Evolutionary conservation across 1,140 invertebrate genomes (phyloP), one percentile per base, ranked within the genome.

Genomic region (Chironomus striatipennis): DNA sequence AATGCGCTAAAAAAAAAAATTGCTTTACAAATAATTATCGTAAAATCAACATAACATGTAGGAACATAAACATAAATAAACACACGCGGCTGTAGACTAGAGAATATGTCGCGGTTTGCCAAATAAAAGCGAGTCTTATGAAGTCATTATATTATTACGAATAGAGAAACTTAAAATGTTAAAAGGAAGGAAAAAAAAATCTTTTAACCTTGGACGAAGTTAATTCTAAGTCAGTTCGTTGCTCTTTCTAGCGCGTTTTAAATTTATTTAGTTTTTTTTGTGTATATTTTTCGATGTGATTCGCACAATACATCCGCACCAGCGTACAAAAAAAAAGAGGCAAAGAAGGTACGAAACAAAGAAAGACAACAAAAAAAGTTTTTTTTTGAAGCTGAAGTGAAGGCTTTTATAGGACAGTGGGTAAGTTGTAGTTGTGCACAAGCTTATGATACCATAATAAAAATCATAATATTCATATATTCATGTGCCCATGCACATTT

Each of bases 101-200:
- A n/a, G 12, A 57, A 57, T n/a, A 57, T 57, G 47, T 57, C 47
- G 8, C 47, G 47, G 47, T 4, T n/a, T 57, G 47, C 47, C 47
- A 57, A 57, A 57, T 57, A 57, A 57, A 57, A 57, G 47, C n/a
- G 47, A 57, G 47, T 57, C 47, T 57, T 57, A 57, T 57, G 47
- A 57, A 57, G 47, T 57, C 47, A 57, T 57, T 57, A 57, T 57
- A 15, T n/a, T n/a, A 57, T 34, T 34, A n/a, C 12, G 47, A n/a
- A 57, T 12, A 57, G 47, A 12, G 47, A 15, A 57, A 15, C n/a
- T n/a, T 2, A 34, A 34, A 34, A 34, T 34, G 24, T 34, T 34
- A 34, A 34, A 34, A 57, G 15, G 43, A 47, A 47, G 15, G n/a
- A 57, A 57, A 57, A 12, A n/a, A n/a, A 57, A 57, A 57, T n/a